These are phyloP conservation scores for Pherbina coryleti DNA, from an alignment of 2,888 invertebrate genomes.

Conservation along the genomic window DNA sequence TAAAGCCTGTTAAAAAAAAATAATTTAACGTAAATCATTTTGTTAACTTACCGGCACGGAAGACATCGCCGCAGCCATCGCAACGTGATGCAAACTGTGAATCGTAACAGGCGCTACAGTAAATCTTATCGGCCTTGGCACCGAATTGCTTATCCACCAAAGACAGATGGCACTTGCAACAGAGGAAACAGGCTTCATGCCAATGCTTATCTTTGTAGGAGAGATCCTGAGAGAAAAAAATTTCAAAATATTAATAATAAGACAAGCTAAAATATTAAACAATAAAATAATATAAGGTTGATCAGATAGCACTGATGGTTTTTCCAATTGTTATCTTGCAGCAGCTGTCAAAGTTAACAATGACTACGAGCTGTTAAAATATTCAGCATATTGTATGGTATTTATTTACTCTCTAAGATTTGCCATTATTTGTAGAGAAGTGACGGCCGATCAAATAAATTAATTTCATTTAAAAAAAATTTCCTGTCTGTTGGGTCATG, in stretches of 20 bases:
- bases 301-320: too few species aligned
- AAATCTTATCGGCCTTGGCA: slow-evolving; percentile 98
- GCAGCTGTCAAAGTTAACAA: too few species aligned
- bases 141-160: slow-evolving; percentile 99
- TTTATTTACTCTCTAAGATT: too few species aligned
- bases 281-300: too few species aligned
- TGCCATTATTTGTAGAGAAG: too few species aligned
- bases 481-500: too few species aligned
- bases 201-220: slow-evolving; percentile 99
- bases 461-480: too few species aligned
- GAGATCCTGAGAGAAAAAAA: slow-evolving; percentile 82
- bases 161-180: slow-evolving; percentile 97
- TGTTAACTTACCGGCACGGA: slow-evolving; percentile 91
- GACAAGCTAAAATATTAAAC: background rate
- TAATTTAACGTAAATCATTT: background rate
- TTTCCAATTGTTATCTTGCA: too few species aligned
- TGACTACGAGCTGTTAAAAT: too few species aligned
- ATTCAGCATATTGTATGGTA: too few species aligned
- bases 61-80: slow-evolving; percentile 98
- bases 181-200: slow-evolving; percentile 99
- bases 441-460: too few species aligned
- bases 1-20: background rate
- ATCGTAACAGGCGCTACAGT: slow-evolving; percentile 99
- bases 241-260: background rate
- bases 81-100: slow-evolving; percentile 99